phyloP scores from a whole-genome alignment of 2,113 vertebrate genomes.

The Pyxicephalus adspersus region DNA sequence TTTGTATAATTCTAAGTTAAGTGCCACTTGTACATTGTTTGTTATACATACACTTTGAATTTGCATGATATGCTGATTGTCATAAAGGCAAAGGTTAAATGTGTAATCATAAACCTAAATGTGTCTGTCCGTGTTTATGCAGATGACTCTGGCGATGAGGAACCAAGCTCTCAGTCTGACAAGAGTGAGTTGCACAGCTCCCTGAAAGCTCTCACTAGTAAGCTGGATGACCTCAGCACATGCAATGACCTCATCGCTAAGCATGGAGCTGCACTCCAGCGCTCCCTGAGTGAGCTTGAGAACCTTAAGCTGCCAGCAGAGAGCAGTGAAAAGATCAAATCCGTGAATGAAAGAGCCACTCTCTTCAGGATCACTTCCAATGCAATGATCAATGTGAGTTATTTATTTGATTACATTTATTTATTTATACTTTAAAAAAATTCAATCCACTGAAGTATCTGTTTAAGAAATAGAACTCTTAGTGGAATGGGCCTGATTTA shows the following conservation, averaged over 20 bases:
- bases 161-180: slow-evolving; percentile 85
- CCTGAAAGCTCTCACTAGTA: slow-evolving; percentile 86
- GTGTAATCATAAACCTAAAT: not conserved
- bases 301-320: slow-evolving; percentile 83
- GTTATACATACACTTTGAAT: too few relatives aligned
- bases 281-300: slow-evolving; percentile 94
- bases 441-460: too few relatives aligned
- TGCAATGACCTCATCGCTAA: slow-evolving; percentile 96
- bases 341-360: slow-evolving; percentile 91
- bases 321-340: slow-evolving; percentile 92
- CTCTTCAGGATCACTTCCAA: slow-evolving; percentile 98
- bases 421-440: too few relatives aligned
- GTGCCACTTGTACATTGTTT: too few relatives aligned
- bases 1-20: too few relatives aligned
- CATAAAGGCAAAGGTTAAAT: not conserved
- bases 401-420: too few relatives aligned
- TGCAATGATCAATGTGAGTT: slow-evolving; percentile 95
- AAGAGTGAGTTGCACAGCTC: slow-evolving; percentile 88
- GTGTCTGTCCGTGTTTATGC: slow-evolving; percentile 34
- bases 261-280: slow-evolving; percentile 93
- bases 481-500: too few relatives aligned
- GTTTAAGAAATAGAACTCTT: too few relatives aligned
- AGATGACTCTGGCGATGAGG: slow-evolving; percentile 98
- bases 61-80: not conserved
- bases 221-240: slow-evolving; percentile 92